Percentiles rank a stretch among this genome's conserved stretches.
These are phyloP conservation scores for Taeniopygia guttata DNA, from an alignment of 2,797 vertebrate species.

Conservation along the genomic window DNA sequence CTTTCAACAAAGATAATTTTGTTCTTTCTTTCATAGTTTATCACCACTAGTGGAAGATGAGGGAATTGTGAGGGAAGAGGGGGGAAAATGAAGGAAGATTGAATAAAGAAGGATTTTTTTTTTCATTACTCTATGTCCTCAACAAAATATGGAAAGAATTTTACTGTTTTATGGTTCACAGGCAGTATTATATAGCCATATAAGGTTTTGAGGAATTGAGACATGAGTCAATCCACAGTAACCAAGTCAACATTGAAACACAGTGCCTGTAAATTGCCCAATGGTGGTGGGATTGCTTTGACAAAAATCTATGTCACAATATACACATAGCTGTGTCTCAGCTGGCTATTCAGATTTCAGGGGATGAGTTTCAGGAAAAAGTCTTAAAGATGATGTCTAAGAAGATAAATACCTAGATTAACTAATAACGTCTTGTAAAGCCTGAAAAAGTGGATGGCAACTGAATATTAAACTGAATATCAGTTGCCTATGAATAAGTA, in stretches of 20 bases:
- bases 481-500: neutral
- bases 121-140: neutral
- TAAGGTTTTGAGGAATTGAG: neutral
- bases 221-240: slow-evolving; percentile 33
- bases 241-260: slow-evolving; percentile 28
- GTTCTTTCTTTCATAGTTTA: neutral
- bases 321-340: rapidly evolving
- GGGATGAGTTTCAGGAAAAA: neutral
- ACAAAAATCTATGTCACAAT: neutral
- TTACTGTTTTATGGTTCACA: neutral
- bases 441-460: neutral
- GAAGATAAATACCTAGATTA: neutral
- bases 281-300: neutral
- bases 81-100: neutral
- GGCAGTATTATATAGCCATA: neutral
- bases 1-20: neutral
- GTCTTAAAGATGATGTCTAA: neutral
- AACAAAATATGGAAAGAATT: neutral
- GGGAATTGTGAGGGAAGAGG: neutral
- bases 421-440: neutral
- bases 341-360: neutral
- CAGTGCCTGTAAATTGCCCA: neutral
- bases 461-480: neutral
- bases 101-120: neutral
- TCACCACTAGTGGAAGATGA: neutral